Base-by-base conservation (phyloP, 2,888 invertebrate species). In the Thumatha senex region DNA sequence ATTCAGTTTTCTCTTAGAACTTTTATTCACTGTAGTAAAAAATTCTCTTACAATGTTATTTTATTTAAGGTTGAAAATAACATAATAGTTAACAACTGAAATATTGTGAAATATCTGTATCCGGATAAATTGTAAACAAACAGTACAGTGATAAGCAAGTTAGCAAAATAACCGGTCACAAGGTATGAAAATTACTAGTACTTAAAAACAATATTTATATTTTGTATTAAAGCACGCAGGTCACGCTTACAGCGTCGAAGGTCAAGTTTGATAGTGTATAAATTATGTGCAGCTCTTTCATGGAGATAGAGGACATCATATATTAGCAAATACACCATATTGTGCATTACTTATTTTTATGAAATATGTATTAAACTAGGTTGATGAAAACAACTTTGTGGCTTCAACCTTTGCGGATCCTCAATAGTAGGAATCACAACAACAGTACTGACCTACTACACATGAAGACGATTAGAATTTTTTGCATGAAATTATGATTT, bases 121-220 rank as follows among this genome's bases (percentile, higher is more conserved):
- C 74, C 65, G 72, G 61, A 60, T 67, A 70, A 61, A 61, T 77
- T 76, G 80, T 83, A 84, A 84, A 86, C 79, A 85, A 82, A 83
- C 76, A 79, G 67, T 60, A 69, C 65, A 56, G 66, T 75, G 80
- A 80, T 78, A 80, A 80, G 66, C 74, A 67, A 72, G 67, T 80
- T 78, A 76, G 76, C 79, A 80, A 76, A 70, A 72, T 67, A 61
- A 67, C 72, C 67, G 70, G 63, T 62, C 63, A 52, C 59, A 67
- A 63, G 51, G 65, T 75, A 4, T 24, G 18, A 24, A 5, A 5
- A 24, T 24, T 56, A 64, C 61, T 65, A 68, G 57, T 11, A 69
- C 76, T 72, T 74, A 75, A n/a, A n/a, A n/a, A n/a, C 58, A 63
- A 62, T 54, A 64, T 56, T 61, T 63, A 68, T 56, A 62, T 60